Base-by-base conservation (phyloP, 64 coral and sea anemone genomes). In the Montipora capricornis region DNA sequence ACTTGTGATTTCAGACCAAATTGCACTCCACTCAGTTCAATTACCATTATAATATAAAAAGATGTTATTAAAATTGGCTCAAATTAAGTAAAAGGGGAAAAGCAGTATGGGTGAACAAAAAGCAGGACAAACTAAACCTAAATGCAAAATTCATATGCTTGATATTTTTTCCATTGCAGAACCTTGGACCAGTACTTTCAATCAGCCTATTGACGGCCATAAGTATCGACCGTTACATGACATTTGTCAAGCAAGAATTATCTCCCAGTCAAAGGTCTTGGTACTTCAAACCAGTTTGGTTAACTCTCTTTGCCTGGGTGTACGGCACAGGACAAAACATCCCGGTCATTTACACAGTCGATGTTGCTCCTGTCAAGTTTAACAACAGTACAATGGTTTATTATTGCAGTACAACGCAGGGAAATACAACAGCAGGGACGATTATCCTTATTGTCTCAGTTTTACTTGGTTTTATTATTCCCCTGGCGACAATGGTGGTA, bases 211-310 rank as follows among this genome's bases (percentile, higher is more conserved):
- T 76, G 29, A 76, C 74, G 13, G 74, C 37, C 2, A 76, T 76
- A 76, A 76, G 74, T 76, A 76, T 76, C 26, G 74, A 76, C 29
- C 74, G 74, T 2, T 76, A 76, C 13, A 9, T 47, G 44, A 76
- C 74, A 46, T 76, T 76, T 45, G 74, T 45, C 24, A 76, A 76
- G 37, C 74, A 76, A 76, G 29, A 76, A 47, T 37, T 76, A 13
- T 46, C 74, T 12, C 13, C 37, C 24, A 46, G 8, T 12, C 74
- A 76, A 76, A 76, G 74, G 46, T 44, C 74, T 0, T 76, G 74
- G 74, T 76, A 76, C 37, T 14, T 76, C 12, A 17, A 37, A 13
- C 26, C 74, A 76, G 11, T 37, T 47, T 76, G 74, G 74, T 76
- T 76, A 24, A 76, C 29, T 13, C 26, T 47, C 44, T 76, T 76